phyloP scores from a whole-genome alignment of 2,797 vertebrate genomes.

The Psittacula derbiana region DNA sequence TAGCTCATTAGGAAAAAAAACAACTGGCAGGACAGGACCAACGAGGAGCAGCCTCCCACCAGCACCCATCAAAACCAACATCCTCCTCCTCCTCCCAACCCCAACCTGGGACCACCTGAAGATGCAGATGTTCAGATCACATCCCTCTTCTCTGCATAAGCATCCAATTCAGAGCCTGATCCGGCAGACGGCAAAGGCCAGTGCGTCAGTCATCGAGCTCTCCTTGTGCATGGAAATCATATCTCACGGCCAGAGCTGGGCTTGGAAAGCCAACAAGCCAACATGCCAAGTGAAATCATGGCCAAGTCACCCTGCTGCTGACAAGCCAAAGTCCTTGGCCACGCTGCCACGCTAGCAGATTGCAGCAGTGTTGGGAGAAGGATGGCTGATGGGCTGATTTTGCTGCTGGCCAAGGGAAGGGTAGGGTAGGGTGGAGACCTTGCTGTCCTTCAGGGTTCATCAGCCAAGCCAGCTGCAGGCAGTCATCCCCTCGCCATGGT shows the following conservation, averaged over 20 bases:
- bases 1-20: not conserved
- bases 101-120: not conserved
- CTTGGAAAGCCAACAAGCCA: not conserved
- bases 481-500: rapidly evolving
- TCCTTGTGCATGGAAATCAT: not conserved
- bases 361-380: not conserved
- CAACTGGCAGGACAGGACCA: slow-evolving; percentile 1
- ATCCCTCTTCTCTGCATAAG: not conserved
- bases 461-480: not conserved
- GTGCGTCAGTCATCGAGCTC: not conserved
- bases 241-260: not conserved
- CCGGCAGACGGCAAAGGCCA: rapidly evolving
- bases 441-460: not conserved
- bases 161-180: not conserved
- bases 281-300: not conserved
- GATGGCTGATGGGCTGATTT: not conserved
- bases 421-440: not conserved
- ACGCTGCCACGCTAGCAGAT: not conserved
- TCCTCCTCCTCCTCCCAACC: not conserved
- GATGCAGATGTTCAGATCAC: not conserved
- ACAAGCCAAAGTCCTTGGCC: not conserved
- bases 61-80: not conserved
- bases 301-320: not conserved
- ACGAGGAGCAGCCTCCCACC: not conserved
- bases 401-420: not conserved